Conservation (phyloP, 1,140 invertebrate genomes). For the Diuraphis noxia region DNA sequence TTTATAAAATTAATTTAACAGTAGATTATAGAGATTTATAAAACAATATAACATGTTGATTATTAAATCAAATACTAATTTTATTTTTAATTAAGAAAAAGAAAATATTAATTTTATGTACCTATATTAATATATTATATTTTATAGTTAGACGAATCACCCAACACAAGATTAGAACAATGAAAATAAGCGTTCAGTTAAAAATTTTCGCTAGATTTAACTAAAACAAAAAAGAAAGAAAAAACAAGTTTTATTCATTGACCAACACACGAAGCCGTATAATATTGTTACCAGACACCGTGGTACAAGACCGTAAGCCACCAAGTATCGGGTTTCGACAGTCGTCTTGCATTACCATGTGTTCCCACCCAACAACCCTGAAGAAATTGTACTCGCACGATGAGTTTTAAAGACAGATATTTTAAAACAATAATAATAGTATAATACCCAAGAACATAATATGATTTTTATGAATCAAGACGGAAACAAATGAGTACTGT, state of each 20-base stretch:
- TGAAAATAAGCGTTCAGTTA: not conserved
- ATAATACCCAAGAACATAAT: conserved; percentile 37
- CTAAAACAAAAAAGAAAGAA: not conserved
- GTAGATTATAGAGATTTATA: not conserved
- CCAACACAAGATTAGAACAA: conserved; percentile 25
- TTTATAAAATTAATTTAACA: not conserved
- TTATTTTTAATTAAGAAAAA: not conserved
- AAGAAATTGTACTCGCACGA: conserved; percentile 7
- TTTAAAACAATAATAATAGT: conserved; percentile 50
- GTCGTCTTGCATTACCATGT: conserved; percentile 41
- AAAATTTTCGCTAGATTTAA: conserved; percentile 27
- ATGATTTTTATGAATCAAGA: conserved; percentile 32
- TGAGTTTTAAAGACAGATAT: conserved; percentile 14
- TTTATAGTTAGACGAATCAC: conserved; percentile 5
- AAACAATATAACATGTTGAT: not conserved
- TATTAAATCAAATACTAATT: not conserved
- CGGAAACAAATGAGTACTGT: conserved; percentile 7
- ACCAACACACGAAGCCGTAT: conserved; percentile 48
- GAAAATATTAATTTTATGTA: not conserved
- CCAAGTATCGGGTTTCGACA: conserved; percentile 41
- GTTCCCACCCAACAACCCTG: conserved; percentile 49
- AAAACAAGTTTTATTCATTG: conserved; percentile 50
- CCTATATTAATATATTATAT: not conserved
- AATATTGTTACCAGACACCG: conserved; percentile 53
- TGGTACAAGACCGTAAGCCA: conserved; percentile 35